A percentile compares a stretch with the other conserved stretches of the same genome.
phyloP scores from a whole-genome alignment of 2,797 vertebrate genomes.

The Poecilia velifera region DNA sequence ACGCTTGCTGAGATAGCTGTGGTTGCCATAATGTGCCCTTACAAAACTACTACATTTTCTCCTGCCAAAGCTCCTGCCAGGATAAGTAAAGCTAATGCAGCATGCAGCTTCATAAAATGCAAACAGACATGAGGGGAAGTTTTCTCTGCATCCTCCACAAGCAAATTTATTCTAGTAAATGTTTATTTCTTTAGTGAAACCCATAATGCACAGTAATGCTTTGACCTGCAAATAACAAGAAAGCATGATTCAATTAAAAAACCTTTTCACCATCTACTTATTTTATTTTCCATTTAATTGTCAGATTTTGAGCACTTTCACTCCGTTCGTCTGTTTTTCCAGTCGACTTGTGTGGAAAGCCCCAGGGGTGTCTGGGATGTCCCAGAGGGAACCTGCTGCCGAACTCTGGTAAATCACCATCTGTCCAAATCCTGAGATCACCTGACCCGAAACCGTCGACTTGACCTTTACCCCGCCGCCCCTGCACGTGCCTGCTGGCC shows the following conservation, averaged over 20 bases:
- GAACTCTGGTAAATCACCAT: constrained; percentile 71
- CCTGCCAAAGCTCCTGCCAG: neutral
- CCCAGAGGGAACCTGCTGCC: constrained; percentile 49
- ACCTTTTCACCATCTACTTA: neutral
- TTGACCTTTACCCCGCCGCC: constrained; percentile 64
- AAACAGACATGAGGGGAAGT: neutral
- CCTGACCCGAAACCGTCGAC: constrained; percentile 69
- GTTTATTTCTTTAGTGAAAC: neutral
- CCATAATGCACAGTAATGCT: neutral
- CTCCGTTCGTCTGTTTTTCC: constrained; percentile 1
- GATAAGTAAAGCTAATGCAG: neutral
- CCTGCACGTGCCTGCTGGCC: constrained; percentile 55
- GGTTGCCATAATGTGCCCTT: neutral
- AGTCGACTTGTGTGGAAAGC: constrained; percentile 7
- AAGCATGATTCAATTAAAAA: neutral
- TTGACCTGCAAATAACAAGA: neutral
- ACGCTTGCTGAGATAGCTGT: neutral
- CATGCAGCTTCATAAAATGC: neutral
- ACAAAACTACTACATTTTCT: neutral
- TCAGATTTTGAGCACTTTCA: neutral
- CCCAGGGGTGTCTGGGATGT: constrained; percentile 12
- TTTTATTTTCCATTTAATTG: neutral
- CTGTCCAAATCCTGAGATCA: constrained; percentile 72
- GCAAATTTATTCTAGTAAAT: neutral
- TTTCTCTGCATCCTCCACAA: neutral